A percentile compares a stretch with the other conserved stretches of the same genome.
Evolutionary conservation across 1,140 invertebrate species (phyloP).

Genomic region (Lepeophtheirus salmonis): DNA sequence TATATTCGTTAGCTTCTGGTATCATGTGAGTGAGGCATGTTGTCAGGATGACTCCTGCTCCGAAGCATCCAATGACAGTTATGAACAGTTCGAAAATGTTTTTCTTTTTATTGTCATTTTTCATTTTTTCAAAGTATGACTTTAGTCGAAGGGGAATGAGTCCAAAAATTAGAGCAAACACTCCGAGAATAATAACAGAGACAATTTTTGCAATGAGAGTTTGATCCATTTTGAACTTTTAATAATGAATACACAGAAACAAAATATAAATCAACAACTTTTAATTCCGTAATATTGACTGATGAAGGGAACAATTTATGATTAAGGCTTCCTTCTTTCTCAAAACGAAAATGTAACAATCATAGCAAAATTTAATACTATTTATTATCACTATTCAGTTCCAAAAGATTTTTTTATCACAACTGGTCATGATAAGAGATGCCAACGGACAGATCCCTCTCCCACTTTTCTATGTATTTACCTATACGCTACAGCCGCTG

Average conservation of each 20-base stretch:
- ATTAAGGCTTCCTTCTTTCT: not conserved
- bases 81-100: slow-evolving; percentile 20
- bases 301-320: not conserved
- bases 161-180: slow-evolving; percentile 45
- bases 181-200: slow-evolving; percentile 46
- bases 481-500: too few species aligned
- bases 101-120: slow-evolving; percentile 1
- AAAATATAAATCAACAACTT: not conserved
- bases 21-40: slow-evolving; percentile 75
- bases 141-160: slow-evolving; percentile 41
- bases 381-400: not conserved
- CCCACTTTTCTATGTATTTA: too few species aligned
- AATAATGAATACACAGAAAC: not conserved
- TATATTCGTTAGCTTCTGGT: slow-evolving; percentile 54
- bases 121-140: not conserved
- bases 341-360: not conserved
- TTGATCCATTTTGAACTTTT: not conserved
- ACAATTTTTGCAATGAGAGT: slow-evolving; percentile 40
- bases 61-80: slow-evolving; percentile 51
- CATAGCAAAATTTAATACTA: not conserved
- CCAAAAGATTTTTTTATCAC: not conserved
- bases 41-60: slow-evolving; percentile 69
- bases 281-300: too few species aligned
- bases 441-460: too few species aligned
- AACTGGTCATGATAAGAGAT: not conserved